Evolutionary conservation across 2,888 invertebrate genomes (phyloP).

Genomic region (Frankliniella fusca): DNA sequence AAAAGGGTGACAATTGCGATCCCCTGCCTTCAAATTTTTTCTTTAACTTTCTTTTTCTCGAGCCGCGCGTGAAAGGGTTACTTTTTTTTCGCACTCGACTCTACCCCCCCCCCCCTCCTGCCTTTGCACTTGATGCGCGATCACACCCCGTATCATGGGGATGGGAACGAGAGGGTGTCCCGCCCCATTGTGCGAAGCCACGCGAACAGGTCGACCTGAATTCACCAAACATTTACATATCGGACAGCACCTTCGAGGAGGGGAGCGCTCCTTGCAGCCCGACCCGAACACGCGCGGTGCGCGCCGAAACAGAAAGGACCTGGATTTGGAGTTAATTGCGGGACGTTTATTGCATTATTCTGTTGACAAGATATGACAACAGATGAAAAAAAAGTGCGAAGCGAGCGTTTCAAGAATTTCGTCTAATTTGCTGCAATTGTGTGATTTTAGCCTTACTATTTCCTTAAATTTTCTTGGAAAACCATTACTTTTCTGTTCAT

Average conservation of each 20-base stretch:
- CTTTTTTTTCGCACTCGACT: neutral
- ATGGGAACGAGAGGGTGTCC: neutral
- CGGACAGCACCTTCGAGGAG: constrained; percentile 14
- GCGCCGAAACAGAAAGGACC: neutral
- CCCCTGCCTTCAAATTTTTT: no score
- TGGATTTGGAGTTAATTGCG: neutral
- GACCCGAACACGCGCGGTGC: neutral
- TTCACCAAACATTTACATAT: constrained; percentile 14
- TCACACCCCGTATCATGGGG: neutral
- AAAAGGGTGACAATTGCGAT: neutral
- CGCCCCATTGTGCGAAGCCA: neutral
- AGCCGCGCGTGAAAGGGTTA: neutral
- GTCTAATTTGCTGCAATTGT: no score
- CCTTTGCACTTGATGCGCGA: neutral
- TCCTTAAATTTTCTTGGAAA: no score
- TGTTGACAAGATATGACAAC: no score
- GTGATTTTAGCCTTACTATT: no score
- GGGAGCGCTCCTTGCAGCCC: neutral
- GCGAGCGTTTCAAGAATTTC: no score
- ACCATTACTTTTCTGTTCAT: no score
- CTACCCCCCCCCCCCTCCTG: neutral
- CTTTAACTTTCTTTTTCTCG: neutral
- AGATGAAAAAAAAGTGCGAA: no score
- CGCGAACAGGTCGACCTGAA: constrained; percentile 8
- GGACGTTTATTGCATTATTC: no score